Base-by-base conservation (phyloP, 2,888 invertebrate species). In the Entomobrya multifasciata region DNA sequence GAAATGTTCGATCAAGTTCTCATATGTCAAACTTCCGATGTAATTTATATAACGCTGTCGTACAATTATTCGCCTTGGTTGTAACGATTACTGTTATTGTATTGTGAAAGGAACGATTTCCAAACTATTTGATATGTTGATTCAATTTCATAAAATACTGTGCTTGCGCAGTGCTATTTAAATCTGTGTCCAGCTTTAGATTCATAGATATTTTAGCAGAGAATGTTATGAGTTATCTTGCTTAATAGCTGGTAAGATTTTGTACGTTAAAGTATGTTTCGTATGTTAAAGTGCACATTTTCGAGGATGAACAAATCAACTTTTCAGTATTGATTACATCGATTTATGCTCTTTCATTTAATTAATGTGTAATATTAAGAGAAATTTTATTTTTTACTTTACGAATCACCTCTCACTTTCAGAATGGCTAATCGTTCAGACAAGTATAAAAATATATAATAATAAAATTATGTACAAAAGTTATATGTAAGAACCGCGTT, bases 1-100 rank as follows among this genome's bases (percentile, higher is more conserved):
- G 88, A 74, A 88, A 86, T 44, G 86, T 85, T 36, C 44, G 85
- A 30, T 85, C 85, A n/a, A 20, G n/a, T 27, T 83, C 81, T 1
- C 17, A 49, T 27, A 52, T 36, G 13, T 10, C 67, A 22, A 15
- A 10, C 0, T 15, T 30, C 15, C 20, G 30, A 11, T 6, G 6
- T 13, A 36, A 44, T 25, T 22, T 55, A 10, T 22, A 5, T 11
- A 17, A 41, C 4, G 41, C 15, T 6, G 15, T 67, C 2, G 67
- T 67, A 47, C 1, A 20, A 67, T 22, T 67, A 22, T 2, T 44
- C 15, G 8, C 41, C 10, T 36, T 22, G 20, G 20, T 67, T 17
- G 41, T 41, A n/a, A 13, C 44, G 27, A 30, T 67, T 22, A 17
- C 5, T 11, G 27, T 30, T 27, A n/a, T 36, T 60, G 27, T 15